Evolutionary conservation across 2,797 vertebrate species (phyloP).

Genomic region (Tenualosa ilisha): DNA sequence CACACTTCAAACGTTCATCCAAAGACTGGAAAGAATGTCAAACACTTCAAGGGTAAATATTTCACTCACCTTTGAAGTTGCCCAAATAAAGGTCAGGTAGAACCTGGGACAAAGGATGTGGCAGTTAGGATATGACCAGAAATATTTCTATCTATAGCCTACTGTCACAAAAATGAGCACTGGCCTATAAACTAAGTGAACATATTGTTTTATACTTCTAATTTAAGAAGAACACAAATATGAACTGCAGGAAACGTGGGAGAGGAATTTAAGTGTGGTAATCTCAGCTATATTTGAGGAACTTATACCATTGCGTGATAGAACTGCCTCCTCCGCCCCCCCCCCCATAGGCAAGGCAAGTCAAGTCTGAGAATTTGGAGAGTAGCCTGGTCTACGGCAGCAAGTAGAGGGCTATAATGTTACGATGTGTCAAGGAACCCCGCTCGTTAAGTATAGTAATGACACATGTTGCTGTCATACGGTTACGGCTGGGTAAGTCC

Average conservation of each 20-base stretch:
- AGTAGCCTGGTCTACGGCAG: background rate
- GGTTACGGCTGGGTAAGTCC: background rate
- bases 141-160: background rate
- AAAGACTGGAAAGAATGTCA: conserved; percentile 42
- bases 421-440: background rate
- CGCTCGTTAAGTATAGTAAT: background rate
- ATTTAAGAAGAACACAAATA: no score
- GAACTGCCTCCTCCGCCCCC: no score
- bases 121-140: background rate
- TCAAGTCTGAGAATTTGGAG: no score
- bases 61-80: conserved; percentile 89
- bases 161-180: background rate
- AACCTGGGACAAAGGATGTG: conserved; percentile 74
- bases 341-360: no score
- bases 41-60: background rate
- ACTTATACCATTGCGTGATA: no score
- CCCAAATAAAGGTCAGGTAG: conserved; percentile 92
- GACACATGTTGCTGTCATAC: background rate
- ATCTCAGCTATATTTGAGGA: no score
- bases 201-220: no score
- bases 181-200: no score
- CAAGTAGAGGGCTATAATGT: background rate
- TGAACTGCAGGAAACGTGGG: no score
- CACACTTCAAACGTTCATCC: background rate
- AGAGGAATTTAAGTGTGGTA: no score